Conservation (phyloP, 2,797 vertebrate genomes). For the Falco biarmicus region DNA sequence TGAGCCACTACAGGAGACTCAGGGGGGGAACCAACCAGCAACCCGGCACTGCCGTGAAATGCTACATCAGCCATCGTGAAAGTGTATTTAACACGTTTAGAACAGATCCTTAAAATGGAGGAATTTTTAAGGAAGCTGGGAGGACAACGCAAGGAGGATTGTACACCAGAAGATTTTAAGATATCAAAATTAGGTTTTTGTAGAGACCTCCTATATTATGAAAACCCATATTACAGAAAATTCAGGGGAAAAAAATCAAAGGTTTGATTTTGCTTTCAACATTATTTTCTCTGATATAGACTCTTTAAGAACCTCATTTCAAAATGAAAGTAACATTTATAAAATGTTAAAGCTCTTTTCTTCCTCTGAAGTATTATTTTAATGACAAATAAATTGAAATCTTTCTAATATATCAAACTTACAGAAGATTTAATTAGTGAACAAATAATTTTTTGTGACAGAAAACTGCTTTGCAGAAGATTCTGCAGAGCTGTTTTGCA, state of each 20-base stretch:
- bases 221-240: neutral
- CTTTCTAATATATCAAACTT: neutral
- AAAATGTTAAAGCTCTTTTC: neutral
- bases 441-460: neutral
- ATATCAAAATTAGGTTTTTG: neutral
- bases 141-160: neutral
- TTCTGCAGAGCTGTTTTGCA: neutral
- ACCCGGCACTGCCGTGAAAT: neutral
- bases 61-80: neutral
- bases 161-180: neutral
- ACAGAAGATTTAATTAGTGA: neutral
- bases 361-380: neutral
- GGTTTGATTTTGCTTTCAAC: neutral
- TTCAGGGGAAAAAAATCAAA: neutral
- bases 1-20: neutral
- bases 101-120: neutral
- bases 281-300: neutral
- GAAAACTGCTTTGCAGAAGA: neutral
- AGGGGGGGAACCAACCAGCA: neutral
- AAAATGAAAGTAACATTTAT: neutral
- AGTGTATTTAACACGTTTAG: neutral
- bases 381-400: neutral
- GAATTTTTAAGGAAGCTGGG: neutral
- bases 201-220: rapidly evolving
- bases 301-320: neutral